Base-by-base conservation (phyloP, 2,888 invertebrate species). In the Pseudococcus viburni region DNA sequence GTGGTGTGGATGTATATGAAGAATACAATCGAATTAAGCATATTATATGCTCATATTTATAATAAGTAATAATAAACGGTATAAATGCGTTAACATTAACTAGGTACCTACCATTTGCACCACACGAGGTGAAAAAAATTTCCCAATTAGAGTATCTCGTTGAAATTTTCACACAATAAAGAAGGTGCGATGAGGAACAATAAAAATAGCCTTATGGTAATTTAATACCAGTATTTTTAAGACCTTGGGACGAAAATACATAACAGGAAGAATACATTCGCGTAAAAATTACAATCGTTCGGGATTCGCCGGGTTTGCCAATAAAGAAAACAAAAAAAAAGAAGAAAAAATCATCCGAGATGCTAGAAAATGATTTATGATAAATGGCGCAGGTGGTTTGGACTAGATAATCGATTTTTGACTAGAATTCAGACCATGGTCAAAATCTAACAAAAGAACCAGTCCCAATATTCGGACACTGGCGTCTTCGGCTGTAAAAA, bases 401-500 rank as follows among this genome's bases (percentile, higher is more conserved):
- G 12, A 46, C 80, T 11, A 64, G 33, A 83, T 83, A 83, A 83
- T 83, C 46, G 80, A 83, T 83, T 83, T 83, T 83, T 42, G 12
- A 46, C 80, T 46, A 83, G 46, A 83, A 83, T 83, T 83, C 80
- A 83, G 80, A 83, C 80, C 39, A 46, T 83, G 80, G 80, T 83
- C 80, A 83, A 83, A 83, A 83, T 46, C 11, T n/a, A 85, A 85
- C 59, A 85, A 55, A 73, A 42, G 48, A 86, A 86, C 86, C 42
- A 73, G 86, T 86, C 68, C 39, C 46, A 86, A 73, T 73, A 46
- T 86, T 68, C 68, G 86, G 73, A 73, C 73, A 86, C 73, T 73
- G 86, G 86, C 86, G 86, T 86, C 86, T 46, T 77, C 46, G 22
- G 33, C 48, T 19, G 73, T 86, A 46, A 73, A 86, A 86, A 86